These are phyloP conservation scores for Linurgus olivaceus DNA, from an alignment of 2,797 vertebrate species.

Conservation along the genomic window DNA sequence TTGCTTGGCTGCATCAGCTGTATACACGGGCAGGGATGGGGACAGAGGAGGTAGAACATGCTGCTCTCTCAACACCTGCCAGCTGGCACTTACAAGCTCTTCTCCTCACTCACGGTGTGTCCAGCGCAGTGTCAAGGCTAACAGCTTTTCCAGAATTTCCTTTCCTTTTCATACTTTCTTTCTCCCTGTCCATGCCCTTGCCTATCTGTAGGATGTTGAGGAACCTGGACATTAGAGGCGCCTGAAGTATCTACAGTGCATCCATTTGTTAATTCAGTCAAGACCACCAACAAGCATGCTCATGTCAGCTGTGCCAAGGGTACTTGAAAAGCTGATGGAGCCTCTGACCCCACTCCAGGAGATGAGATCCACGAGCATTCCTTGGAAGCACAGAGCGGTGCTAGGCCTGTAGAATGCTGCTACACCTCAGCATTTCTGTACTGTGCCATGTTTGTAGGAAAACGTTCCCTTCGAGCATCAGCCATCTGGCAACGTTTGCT, in stretches of 20 bases:
- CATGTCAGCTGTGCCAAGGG: neutral
- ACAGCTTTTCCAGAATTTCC: neutral
- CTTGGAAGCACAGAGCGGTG: neutral
- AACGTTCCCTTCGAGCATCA: neutral
- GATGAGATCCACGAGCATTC: neutral
- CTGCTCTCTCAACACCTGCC: neutral
- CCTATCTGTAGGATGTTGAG: rapidly evolving
- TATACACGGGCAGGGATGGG: neutral
- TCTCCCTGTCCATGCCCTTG: neutral
- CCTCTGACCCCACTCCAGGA: neutral
- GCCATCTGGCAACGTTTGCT: slow-evolving; percentile 44
- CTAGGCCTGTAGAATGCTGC: neutral
- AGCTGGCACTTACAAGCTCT: neutral
- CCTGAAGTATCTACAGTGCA: neutral
- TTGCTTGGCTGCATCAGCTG: neutral
- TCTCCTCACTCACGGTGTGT: rapidly evolving
- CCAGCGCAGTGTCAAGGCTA: neutral
- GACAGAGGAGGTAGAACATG: neutral
- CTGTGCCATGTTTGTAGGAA: neutral
- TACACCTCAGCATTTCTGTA: neutral
- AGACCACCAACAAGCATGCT: neutral
- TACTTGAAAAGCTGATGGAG: neutral
- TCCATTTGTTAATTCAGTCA: neutral
- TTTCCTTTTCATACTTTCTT: neutral
- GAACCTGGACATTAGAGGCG: neutral